Conservation (phyloP, 30 jellyfish, hydroid and myxozoan genomes). For the Pelagia noctiluca region DNA sequence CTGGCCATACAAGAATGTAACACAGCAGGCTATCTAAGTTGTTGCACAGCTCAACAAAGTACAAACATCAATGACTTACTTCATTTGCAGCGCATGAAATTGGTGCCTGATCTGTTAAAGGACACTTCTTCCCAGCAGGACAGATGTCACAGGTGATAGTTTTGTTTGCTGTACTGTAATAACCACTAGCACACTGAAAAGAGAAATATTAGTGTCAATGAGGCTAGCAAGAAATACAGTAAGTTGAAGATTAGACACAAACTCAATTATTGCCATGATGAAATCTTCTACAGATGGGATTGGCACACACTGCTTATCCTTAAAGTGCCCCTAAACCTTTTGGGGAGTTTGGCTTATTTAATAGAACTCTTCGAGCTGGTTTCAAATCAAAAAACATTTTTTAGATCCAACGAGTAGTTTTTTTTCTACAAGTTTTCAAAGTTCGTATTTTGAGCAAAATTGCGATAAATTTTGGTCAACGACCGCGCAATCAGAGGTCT, state of each 20-base stretch:
- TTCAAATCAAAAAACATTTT: too few relatives aligned
- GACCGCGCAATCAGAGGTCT: too few relatives aligned
- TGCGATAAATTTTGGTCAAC: too few relatives aligned
- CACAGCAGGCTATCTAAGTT: background rate
- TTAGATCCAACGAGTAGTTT: too few relatives aligned
- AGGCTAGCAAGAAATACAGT: background rate
- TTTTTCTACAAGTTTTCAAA: too few relatives aligned
- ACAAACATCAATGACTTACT: constrained; percentile 27
- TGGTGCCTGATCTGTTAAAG: constrained; percentile 84
- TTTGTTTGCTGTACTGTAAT: constrained; percentile 70
- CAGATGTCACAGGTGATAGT: constrained; percentile 69
- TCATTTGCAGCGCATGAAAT: constrained; percentile 73
- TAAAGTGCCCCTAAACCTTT: too few relatives aligned
- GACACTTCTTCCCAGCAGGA: constrained; percentile 93
- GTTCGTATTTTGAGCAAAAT: too few relatives aligned
- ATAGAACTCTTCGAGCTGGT: too few relatives aligned
- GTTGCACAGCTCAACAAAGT: background rate
- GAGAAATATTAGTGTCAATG: background rate
- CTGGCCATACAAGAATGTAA: background rate
- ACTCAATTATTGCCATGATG: background rate
- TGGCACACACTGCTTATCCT: too few relatives aligned
- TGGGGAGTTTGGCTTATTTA: too few relatives aligned
- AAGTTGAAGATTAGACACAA: background rate
- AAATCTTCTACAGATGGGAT: too few relatives aligned
- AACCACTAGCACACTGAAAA: constrained; percentile 90